phyloP scores from a whole-genome alignment of 1,140 invertebrate genomes.

The Polypedilum vanderplanki region DNA sequence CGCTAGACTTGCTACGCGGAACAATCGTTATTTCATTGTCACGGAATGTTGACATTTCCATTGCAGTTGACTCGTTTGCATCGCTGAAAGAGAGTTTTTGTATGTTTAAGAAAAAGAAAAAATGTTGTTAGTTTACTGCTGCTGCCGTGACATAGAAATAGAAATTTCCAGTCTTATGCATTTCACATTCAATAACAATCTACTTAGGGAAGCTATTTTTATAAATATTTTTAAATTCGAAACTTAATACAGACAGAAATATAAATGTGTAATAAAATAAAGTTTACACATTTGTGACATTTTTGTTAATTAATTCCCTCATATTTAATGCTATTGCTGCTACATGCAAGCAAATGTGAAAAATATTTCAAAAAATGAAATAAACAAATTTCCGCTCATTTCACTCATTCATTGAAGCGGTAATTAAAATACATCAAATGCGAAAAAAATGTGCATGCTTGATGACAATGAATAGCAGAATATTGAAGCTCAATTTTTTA shows the following conservation, averaged over 20 bases:
- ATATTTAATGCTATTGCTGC: neutral
- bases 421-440: neutral
- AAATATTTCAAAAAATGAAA: neutral
- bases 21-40: constrained; percentile 42
- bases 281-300: neutral
- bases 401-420: neutral
- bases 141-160: too few relatives aligned
- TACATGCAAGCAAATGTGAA: neutral
- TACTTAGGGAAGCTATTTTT: too few relatives aligned
- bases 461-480: too few relatives aligned
- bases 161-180: too few relatives aligned
- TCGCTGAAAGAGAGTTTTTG: constrained; percentile 19
- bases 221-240: too few relatives aligned
- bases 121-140: too few relatives aligned
- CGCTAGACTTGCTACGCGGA: constrained; percentile 59
- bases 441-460: too few relatives aligned
- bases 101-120: neutral
- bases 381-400: neutral
- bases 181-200: too few relatives aligned
- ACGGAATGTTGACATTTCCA: neutral
- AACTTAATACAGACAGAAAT: neutral
- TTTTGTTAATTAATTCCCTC: neutral
- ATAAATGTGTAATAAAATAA: too few relatives aligned
- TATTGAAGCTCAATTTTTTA: too few relatives aligned
- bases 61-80: neutral